Percentiles rank a stretch among this genome's conserved stretches.
Evolutionary conservation across 2,797 vertebrate genomes (phyloP).

Genomic region (Acanthopagrus latus): DNA sequence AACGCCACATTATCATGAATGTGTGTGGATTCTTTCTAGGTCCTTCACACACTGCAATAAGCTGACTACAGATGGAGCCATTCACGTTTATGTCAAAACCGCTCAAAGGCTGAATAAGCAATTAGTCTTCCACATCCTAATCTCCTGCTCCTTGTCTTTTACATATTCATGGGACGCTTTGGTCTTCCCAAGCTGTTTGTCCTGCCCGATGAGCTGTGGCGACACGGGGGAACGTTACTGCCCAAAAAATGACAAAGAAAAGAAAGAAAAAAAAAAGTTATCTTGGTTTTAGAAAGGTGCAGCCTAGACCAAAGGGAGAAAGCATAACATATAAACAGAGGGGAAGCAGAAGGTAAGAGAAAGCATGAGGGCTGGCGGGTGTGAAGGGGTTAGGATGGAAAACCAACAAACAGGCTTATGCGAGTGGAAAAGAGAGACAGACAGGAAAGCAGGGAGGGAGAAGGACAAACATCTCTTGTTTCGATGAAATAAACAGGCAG

Average conservation of each 20-base stretch:
- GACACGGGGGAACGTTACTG: neutral
- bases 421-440: neutral
- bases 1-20: neutral
- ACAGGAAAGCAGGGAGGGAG: neutral
- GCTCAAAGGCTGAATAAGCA: slow-evolving; percentile 23
- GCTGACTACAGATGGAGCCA: slow-evolving; percentile 26
- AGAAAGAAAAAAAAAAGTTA: neutral
- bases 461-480: slow-evolving; percentile 44
- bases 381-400: neutral
- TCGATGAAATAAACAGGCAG: slow-evolving; percentile 26
- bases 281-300: neutral
- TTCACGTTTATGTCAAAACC: slow-evolving; percentile 29
- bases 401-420: slow-evolving; percentile 29
- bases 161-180: slow-evolving; percentile 21
- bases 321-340: slow-evolving; percentile 26
- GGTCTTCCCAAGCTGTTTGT: slow-evolving; percentile 11
- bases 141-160: slow-evolving; percentile 17
- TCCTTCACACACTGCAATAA: neutral
- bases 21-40: slow-evolving; percentile 11
- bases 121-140: slow-evolving; percentile 32
- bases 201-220: slow-evolving; percentile 13
- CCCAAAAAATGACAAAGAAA: neutral
- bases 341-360: neutral
- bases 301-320: slow-evolving; percentile 23
- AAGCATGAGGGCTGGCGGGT: neutral